These are phyloP conservation scores for Laticauda colubrina DNA, from an alignment of 2,113 vertebrate genomes.

Conservation along the genomic window DNA sequence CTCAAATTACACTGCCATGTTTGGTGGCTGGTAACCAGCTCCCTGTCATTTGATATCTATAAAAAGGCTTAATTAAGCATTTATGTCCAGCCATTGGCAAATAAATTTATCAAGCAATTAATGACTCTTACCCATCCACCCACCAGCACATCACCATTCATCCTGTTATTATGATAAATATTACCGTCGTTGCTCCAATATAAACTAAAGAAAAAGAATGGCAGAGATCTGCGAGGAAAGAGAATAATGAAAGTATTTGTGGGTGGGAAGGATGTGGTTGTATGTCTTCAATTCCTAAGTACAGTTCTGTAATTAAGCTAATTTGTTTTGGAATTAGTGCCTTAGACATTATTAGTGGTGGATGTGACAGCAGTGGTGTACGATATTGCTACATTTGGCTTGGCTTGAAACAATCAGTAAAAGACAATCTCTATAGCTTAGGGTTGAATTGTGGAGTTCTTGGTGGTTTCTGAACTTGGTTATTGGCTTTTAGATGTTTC, in stretches of 20 bases:
- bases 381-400: slow-evolving; percentile 30
- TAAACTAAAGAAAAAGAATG: slow-evolving; percentile 45
- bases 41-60: slow-evolving; percentile 57
- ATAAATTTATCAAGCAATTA: slow-evolving; percentile 64
- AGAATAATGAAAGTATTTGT: slow-evolving; percentile 41
- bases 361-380: not conserved
- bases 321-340: slow-evolving; percentile 60
- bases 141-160: not conserved
- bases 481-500: not conserved
- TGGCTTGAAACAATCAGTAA: not conserved
- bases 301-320: slow-evolving; percentile 55
- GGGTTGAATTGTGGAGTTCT: not conserved
- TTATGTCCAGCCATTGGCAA: slow-evolving; percentile 60
- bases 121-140: slow-evolving; percentile 41
- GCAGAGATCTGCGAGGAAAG: slow-evolving; percentile 37
- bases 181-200: slow-evolving; percentile 55
- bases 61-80: slow-evolving; percentile 55
- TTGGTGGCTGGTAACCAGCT: slow-evolving; percentile 26
- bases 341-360: slow-evolving; percentile 52
- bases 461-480: not conserved
- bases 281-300: slow-evolving; percentile 32
- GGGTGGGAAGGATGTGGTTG: not conserved
- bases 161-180: slow-evolving; percentile 59
- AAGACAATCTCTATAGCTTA: not conserved
- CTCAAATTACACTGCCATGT: slow-evolving; percentile 1